A percentile compares a stretch with the other conserved stretches of the same genome.
phyloP scores from a whole-genome alignment of 2,113 vertebrate species.

The Ranitomeya variabilis region DNA sequence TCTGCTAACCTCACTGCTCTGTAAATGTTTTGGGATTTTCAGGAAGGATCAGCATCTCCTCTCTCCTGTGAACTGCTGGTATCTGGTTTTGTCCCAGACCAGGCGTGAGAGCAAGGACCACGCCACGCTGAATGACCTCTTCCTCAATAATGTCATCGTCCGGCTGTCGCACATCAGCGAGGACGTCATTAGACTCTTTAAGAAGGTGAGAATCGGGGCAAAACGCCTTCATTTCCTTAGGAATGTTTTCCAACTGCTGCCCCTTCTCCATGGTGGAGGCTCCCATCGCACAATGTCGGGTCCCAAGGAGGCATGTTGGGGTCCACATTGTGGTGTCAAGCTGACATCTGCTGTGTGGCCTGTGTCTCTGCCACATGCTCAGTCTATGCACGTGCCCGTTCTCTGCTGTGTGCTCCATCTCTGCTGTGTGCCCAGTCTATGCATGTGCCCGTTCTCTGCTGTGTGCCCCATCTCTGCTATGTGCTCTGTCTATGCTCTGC shows the following conservation, averaged over 20 bases:
- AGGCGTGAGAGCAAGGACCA: slow-evolving; percentile 94
- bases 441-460: not conserved
- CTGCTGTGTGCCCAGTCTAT: not conserved
- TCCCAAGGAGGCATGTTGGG: not conserved
- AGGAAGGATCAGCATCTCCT: slow-evolving; percentile 97
- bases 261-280: not conserved
- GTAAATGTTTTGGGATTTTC: slow-evolving; percentile 37
- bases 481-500: too few relatives aligned
- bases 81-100: slow-evolving; percentile 94
- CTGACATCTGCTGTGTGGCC: not conserved
- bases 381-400: not conserved
- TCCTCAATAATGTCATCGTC: slow-evolving; percentile 97
- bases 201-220: slow-evolving; percentile 81
- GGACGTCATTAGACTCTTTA: slow-evolving; percentile 98
- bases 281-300: not conserved
- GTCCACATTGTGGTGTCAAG: not conserved
- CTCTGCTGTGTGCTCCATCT: not conserved
- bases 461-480: not conserved
- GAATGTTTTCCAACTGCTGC: not conserved
- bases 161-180: slow-evolving; percentile 95
- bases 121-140: slow-evolving; percentile 95
- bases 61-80: slow-evolving; percentile 98
- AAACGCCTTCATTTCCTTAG: not conserved
- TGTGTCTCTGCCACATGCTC: not conserved
- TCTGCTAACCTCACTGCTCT: not conserved